Evolutionary conservation across 2,113 vertebrate genomes (phyloP).

Genomic region (Enhydra lutris): DNA sequence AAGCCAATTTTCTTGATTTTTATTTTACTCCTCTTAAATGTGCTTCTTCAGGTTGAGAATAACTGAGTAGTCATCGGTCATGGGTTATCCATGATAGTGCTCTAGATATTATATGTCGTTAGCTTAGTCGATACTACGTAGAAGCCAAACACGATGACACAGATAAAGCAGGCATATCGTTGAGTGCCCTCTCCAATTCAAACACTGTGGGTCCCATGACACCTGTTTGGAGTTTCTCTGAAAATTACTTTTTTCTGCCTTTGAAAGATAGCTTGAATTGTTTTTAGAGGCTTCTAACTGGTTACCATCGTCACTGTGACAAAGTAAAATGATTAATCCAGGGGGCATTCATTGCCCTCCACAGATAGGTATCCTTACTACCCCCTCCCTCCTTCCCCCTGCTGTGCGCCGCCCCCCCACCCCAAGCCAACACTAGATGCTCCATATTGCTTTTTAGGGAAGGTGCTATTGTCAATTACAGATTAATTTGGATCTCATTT

Average conservation of each 20-base stretch:
- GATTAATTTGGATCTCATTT: not conserved
- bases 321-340: not conserved
- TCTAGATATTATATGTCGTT: not conserved
- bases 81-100: not conserved
- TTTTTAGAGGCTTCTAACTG: not conserved
- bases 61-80: not conserved
- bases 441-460: not conserved
- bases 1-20: not conserved
- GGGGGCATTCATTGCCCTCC: not conserved
- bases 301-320: not conserved
- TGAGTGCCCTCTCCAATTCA: not conserved
- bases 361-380: not conserved
- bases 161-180: not conserved
- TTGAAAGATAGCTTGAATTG: not conserved
- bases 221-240: not conserved
- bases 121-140: not conserved
- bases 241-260: not conserved
- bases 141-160: not conserved
- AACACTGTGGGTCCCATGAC: not conserved
- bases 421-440: rapidly evolving
- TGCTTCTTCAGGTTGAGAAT: not conserved
- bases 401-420: no score
- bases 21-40: not conserved
- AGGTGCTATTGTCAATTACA: not conserved
- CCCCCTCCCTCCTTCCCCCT: not conserved